These are phyloP conservation scores for Philaenus spumarius DNA, from an alignment of 1,140 invertebrate genomes.

Conservation along the genomic window DNA sequence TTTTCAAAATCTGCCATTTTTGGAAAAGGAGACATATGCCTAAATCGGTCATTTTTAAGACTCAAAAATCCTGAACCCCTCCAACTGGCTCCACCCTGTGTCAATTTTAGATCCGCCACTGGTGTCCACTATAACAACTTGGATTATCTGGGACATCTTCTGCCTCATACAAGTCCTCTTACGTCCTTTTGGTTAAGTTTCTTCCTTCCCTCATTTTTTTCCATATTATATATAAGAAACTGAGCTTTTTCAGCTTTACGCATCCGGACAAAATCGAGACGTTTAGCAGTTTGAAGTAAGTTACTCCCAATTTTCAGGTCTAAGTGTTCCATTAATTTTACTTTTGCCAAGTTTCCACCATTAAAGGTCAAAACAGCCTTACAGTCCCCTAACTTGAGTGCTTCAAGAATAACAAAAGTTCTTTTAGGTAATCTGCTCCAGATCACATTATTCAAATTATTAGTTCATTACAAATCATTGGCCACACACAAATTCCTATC, in stretches of 20 bases:
- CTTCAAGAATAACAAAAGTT: not conserved
- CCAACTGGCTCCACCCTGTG: too few relatives aligned
- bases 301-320: not conserved
- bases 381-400: not conserved
- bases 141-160: not conserved
- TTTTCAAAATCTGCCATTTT: too few relatives aligned
- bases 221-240: not conserved
- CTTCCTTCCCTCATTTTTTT: constrained; percentile 1
- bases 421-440: not conserved
- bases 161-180: not conserved
- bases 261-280: not conserved
- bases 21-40: too few relatives aligned
- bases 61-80: too few relatives aligned
- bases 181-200: not conserved
- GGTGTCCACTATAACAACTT: too few relatives aligned
- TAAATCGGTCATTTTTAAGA: too few relatives aligned
- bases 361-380: not conserved
- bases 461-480: too few relatives aligned
- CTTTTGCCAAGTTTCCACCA: not conserved
- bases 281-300: not conserved
- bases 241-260: constrained; percentile 6
- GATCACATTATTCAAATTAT: constrained; percentile 13
- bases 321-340: not conserved
- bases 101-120: too few relatives aligned
- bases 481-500: too few relatives aligned